These are phyloP conservation scores for Rhyacichthys aspro DNA, from an alignment of 2,797 vertebrate species.

Conservation along the genomic window DNA sequence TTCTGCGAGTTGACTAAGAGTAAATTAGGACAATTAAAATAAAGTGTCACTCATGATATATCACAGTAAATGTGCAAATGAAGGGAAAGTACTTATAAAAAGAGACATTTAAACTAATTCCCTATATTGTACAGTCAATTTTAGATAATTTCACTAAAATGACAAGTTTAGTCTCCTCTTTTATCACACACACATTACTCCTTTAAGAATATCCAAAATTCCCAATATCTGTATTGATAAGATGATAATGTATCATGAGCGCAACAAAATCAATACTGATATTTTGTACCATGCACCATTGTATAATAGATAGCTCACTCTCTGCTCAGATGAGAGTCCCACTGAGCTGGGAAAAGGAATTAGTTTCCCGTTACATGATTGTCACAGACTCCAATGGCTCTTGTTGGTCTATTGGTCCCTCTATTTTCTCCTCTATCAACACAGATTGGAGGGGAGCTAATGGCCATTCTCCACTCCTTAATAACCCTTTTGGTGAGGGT, in stretches of 20 bases:
- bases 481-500: slow-evolving; percentile 72
- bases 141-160: no score
- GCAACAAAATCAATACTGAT: slow-evolving; percentile 8
- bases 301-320: slow-evolving; percentile 10
- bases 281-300: slow-evolving; percentile 5
- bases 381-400: slow-evolving; percentile 62
- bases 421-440: slow-evolving; percentile 68
- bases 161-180: no score
- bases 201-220: no score
- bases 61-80: no score
- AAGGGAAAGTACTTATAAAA: no score
- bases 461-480: slow-evolving; percentile 73
- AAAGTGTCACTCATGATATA: no score
- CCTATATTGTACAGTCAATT: no score
- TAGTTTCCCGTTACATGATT: slow-evolving; percentile 57
- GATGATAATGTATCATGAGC: background rate
- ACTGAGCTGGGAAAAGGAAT: slow-evolving; percentile 46
- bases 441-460: slow-evolving; percentile 73
- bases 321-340: slow-evolving; percentile 22
- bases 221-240: background rate
- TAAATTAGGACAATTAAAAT: no score
- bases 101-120: no score
- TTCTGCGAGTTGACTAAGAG: no score
- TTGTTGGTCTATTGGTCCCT: slow-evolving; percentile 53
- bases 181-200: no score